Conservation (phyloP, 2,797 vertebrate genomes). For the Tolypeutes matacus region DNA sequence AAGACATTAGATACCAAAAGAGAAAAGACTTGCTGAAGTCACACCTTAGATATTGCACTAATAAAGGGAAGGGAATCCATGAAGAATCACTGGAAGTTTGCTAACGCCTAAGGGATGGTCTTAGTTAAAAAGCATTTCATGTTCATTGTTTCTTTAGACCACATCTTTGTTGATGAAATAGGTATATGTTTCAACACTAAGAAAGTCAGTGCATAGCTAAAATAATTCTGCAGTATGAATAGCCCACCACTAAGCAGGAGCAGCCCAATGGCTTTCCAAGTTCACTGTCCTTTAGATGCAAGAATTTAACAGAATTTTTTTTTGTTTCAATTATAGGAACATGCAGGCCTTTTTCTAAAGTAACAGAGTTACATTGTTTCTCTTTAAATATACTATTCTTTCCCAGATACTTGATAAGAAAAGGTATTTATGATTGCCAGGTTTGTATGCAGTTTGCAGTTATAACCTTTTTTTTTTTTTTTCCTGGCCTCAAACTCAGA, state of each 20-base stretch:
- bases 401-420: conserved; percentile 58
- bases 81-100: background rate
- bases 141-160: background rate
- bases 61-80: background rate
- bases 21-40: conserved; percentile 10
- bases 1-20: background rate
- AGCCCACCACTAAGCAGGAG: background rate
- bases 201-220: background rate
- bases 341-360: conserved; percentile 57
- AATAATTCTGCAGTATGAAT: conserved; percentile 17
- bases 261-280: background rate
- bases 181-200: background rate
- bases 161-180: conserved; percentile 8
- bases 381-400: conserved; percentile 59
- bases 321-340: conserved; percentile 60
- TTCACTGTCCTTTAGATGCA: conserved; percentile 61
- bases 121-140: background rate
- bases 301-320: conserved; percentile 49
- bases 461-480: background rate
- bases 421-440: conserved; percentile 50
- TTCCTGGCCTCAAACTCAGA: background rate
- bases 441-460: conserved; percentile 44
- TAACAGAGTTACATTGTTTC: conserved; percentile 60
- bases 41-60: background rate
- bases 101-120: background rate